Base-by-base conservation (phyloP, 1,140 invertebrate genomes). In the Temnothorax curvispinosus region DNA sequence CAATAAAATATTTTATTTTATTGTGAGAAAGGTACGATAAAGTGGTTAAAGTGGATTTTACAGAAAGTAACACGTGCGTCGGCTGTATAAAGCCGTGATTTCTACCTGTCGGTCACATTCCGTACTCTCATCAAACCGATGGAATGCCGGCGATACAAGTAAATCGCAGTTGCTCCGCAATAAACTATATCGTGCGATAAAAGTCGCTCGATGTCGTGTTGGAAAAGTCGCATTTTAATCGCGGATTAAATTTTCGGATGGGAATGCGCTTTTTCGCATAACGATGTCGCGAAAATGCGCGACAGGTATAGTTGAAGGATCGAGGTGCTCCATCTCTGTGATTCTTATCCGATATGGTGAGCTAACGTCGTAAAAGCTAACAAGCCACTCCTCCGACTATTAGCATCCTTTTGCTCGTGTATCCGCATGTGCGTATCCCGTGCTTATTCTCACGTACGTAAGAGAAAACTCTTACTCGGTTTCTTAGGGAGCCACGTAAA, bases 381-480 rank as follows among this genome's bases (percentile, higher is more conserved):
- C 58, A 60, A 86, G 82, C 71, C 71, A 69, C 86, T 77, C 71
- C 86, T 86, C 18, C 38, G 41, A 38, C 27, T 64, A 76, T 87
- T 86, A 86, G 41, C 71, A 69, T 77, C 84, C 52, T 62, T 76
- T 85, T 52, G 58, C 86, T 87, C 69, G 41, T 38, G 13, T 77
- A 78, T 78, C 50, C 54, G 41, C 65, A 86, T 69, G 21, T 69
- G 75, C 52, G 67, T 74, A 84, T 81, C 18, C 52, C 80, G 27
- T 21, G 47, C 64, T 35, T 44, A 67, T 69, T 69, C 47, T 81
- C 21, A 69, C 69, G 54, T 47, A 71, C 52, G 65, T 67, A 60
- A 82, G 54, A 82, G 80, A 82, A 44, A 81, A 82, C 41, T 54
- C 5, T 44, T 38, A 72, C 3, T 41, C 9, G 2, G 38, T 41